These are phyloP conservation scores for Aplocera efformata DNA, from an alignment of 2,888 invertebrate species.

Conservation along the genomic window DNA sequence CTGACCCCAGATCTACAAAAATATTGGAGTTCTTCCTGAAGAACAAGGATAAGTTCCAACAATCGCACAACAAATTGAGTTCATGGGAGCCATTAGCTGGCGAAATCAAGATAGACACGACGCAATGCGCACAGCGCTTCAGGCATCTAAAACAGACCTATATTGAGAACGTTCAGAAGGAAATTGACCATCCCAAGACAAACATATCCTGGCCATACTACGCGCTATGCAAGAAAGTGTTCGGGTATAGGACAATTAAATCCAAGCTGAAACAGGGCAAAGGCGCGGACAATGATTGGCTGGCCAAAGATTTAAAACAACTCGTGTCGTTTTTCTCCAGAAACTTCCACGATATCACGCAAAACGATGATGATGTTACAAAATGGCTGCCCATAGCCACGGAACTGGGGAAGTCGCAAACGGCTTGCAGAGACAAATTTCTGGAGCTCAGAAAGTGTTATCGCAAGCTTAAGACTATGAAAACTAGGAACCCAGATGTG, in stretches of 20 bases:
- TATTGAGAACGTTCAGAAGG: constrained; percentile 57
- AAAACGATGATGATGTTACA: constrained; percentile 37
- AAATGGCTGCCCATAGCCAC: constrained; percentile 47
- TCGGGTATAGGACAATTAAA: constrained; percentile 64
- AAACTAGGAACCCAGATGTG: constrained; percentile 51
- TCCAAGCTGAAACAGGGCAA: constrained; percentile 54
- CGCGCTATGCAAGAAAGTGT: constrained; percentile 65
- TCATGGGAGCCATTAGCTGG: constrained; percentile 56
- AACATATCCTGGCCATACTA: constrained; percentile 70
- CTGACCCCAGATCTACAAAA: constrained; percentile 57
- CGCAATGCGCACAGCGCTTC: constrained; percentile 64
- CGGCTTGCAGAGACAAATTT: constrained; percentile 57
- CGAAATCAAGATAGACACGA: constrained; percentile 52
- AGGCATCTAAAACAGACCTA: constrained; percentile 65
- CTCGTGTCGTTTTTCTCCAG: constrained; percentile 53
- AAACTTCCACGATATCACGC: constrained; percentile 46
- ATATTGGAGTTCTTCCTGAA: constrained; percentile 66
- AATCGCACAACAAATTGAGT: constrained; percentile 43
- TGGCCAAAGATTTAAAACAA: constrained; percentile 56
- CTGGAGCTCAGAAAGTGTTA: constrained; percentile 63
- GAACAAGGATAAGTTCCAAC: constrained; percentile 58
- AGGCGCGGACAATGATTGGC: constrained; percentile 56
- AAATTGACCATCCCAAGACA: constrained; percentile 64
- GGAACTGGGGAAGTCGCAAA: constrained; percentile 44
- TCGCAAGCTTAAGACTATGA: constrained; percentile 63